phyloP scores from a whole-genome alignment of 2,113 vertebrate genomes.

The Plestiodon gilberti region DNA sequence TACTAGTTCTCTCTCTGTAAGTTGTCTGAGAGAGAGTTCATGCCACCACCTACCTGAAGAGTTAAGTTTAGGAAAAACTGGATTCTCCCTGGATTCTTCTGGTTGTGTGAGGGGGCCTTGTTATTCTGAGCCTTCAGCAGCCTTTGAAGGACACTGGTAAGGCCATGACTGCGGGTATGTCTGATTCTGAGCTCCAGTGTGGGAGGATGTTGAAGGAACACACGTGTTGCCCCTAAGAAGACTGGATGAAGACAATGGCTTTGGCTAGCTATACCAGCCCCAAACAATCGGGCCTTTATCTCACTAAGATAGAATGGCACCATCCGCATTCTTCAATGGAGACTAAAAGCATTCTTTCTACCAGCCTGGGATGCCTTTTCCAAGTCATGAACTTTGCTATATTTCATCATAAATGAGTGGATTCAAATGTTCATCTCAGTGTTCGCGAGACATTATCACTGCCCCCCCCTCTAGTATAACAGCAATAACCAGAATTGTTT shows the following conservation, averaged over 20 bases:
- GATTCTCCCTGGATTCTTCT: too few relatives aligned
- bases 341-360: constrained; percentile 16
- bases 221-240: not conserved
- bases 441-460: not conserved
- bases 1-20: not conserved
- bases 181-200: not conserved
- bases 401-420: not conserved
- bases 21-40: not conserved
- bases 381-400: rapidly evolving
- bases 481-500: not conserved
- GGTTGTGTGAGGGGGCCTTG: too few relatives aligned
- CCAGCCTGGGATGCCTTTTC: not conserved
- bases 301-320: not conserved
- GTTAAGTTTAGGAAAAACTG: too few relatives aligned
- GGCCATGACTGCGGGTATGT: not conserved
- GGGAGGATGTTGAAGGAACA: not conserved
- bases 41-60: not conserved
- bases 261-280: not conserved
- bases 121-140: not conserved
- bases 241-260: not conserved
- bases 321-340: not conserved
- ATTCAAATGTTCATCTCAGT: not conserved
- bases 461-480: not conserved
- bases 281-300: not conserved
- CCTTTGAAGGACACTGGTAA: not conserved